Evolutionary conservation across 2,888 invertebrate genomes (phyloP), one percentile per base, ranked within the genome.

Genomic region (Drosophila mayaguana): DNA sequence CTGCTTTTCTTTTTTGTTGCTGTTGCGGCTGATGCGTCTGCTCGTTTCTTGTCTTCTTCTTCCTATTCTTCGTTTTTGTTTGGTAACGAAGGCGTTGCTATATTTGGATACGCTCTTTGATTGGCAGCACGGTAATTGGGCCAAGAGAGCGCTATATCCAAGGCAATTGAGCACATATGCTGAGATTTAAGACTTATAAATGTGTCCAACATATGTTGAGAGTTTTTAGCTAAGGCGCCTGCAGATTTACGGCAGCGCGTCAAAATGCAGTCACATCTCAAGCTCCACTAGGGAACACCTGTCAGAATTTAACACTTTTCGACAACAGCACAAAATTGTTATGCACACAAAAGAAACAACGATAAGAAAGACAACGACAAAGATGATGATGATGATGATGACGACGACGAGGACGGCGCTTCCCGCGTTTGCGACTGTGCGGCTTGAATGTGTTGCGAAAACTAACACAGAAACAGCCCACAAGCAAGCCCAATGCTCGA

Each of bases 401-500:
- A 3, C 32, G 5, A 63, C 54, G 36, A 60, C 51, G 68, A 36
- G 14, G 11, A 12, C 32, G 51, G 2, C n/a, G 5, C 20, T 43
- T 61, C 43, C 25, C 53, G 46, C 50, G 75, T 46, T 40, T 57
- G 81, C 70, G 84, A 83, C 84, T 87, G 89, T 79, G 81, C 71
- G 85, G 84, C 76, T 84, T 87, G 89, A 69, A 77, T 81, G 84
- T 89, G 72, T 83, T 87, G 84, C 79, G 89, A 83, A 84, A 84
- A 84, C 89, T 84, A 89, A 84, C 88, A 84, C 75, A 72, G 72
- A 74, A 79, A 77, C 79, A 66, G 80, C 63, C 62, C 80, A 67
- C 73, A 75, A 74, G 60, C 76, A 68, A 63, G 63, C 75, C 76
- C 74, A 78, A 66, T 72, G 71, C 51, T 64, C 59, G 75, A 67